Evolutionary conservation across 2,888 invertebrate species (phyloP), one percentile per base, ranked within the genome.

Genomic region (Nomada flava): DNA sequence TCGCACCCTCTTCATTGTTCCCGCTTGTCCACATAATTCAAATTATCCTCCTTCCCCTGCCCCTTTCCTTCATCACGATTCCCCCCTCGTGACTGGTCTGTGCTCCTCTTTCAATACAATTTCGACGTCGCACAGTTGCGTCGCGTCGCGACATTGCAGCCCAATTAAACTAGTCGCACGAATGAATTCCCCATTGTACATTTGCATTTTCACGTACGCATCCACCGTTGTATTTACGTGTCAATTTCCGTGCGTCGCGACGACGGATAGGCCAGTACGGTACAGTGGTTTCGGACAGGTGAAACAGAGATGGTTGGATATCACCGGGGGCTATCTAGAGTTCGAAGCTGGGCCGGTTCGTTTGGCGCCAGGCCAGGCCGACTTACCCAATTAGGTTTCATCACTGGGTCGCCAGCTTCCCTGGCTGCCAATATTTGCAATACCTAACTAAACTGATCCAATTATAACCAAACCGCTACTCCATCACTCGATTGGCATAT

Each of bases 361-460:
- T 87, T 89, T 93, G 93, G 93, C 92, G 84, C 76, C 36, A 70
- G 83, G 92, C 92, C 92, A 92, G 92, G 89, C 90, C 92, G 92
- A 93, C 92, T 93, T 93, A 92, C 93, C 93, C 92, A 93, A 93
- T 93, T 93, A 93, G 91, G 91, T 93, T 93, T 93, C 93, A 91
- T 92, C 93, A 93, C 91, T 91, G 88, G 89, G 91, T 92, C 91
- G 89, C 87, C 84, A 88, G 91, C 90, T 91, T 92, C 90, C 92
- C 91, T 89, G 87, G 89, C 91, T 92, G 93, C 92, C 92, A 93
- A 93, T 93, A 93, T 92, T 93, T 92, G 92, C 92, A 91, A 93
- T 92, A 90, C 92, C 88, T 89, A 87, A 90, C 89, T 86, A 86
- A 89, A 91, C 90, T 90, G 90, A 91, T 92, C 90, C 92, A 92